Base-by-base conservation (phyloP, 2,888 invertebrate species). In the Danaus chrysippus region DNA sequence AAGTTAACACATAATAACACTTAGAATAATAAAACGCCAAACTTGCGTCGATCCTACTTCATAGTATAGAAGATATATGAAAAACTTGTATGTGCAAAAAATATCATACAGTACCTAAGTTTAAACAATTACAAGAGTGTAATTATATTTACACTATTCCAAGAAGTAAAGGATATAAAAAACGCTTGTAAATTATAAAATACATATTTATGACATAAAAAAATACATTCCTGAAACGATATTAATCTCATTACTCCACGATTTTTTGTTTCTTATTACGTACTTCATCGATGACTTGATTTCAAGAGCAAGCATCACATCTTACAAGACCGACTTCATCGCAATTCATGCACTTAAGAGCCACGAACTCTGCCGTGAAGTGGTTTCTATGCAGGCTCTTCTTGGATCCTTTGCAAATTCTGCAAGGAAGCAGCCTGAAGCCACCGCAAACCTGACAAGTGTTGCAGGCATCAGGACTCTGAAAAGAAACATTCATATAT, bases 381-480 rank as follows among this genome's bases (percentile, higher is more conserved):
- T 97, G 96, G 90, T 98, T 98, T 73, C 98, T 93, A 81, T 97
- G 96, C 57, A 97, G 94, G 15, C 98, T 98, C 89, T 98, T 98
- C 92, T 99, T 99, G 82, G 98, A 98, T 42, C 98, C 98, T 76
- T 97, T 97, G 92, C 98, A 99, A 69, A 96, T 94, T 58, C 95
- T 93, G 84, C 99, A 99, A 1, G 98, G 97, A 42, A 98, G 93
- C 65, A 97, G 94, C 54, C 97, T 94, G 91, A 96, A 98, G 0
- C 98, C 98, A 6, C 98, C 98, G 83, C 99, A 99, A 70, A 94
- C 93, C 76, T 94, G 93, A 83, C 99, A 99, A 57, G 96, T 95
- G 72, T 93, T 94, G 77, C 95, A 94, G 13, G 95, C 95, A 72
- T 95, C 94, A 69, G 95, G 92, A 79, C 95, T 95, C 97, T 96